Base-by-base conservation (phyloP, 2,113 vertebrate species). In the Campylorhamphus procurvoides region DNA sequence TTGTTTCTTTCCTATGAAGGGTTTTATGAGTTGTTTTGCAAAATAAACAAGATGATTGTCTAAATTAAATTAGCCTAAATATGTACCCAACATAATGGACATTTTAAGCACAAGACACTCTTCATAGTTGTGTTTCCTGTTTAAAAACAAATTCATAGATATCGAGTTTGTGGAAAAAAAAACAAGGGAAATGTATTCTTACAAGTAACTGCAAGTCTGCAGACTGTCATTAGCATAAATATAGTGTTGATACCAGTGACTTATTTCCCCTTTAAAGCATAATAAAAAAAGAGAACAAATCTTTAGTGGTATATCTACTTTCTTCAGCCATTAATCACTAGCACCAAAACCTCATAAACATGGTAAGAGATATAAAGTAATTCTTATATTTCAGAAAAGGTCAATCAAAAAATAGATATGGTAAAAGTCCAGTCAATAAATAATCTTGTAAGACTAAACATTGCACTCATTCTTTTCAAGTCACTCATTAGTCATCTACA, bases 371-470 rank as follows among this genome's bases (percentile, higher is more conserved):
- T 46, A 84, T 31, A 90, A 35, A 93, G n/a, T 82, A 95, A 94
- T 95, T 69, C 14, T 90, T 86, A 53, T 84, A 86, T 93, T 95
- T 91, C 84, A 95, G 89, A 92, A 97, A 96, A 97, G 77, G 90
- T 97, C 91, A 95, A 88, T 91, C 62, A 95, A 90, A 75, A 96
- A 97, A 90, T 71, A 96, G 64, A 93, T 88, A 81, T 83, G 53
- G 77, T 92, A 93, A 93, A 96, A 91, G 60, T 71, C 74, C 77
- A 95, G 94, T 93, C 95, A 93, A 93, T 93, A 97, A 97, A 97
- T 94, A 96, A 95, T 95, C 86, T 94, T 86, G 81, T 78, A 67
- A 78, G 20, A 58, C 85, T 96, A 97, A 96, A 95, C 75, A 91
- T 77, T 84, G 25, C 40, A 90, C 58, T 97, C 74, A 86, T 67